These are phyloP conservation scores for Mactromeris polynyma DNA, from an alignment of 2,888 invertebrate species.

Conservation along the genomic window DNA sequence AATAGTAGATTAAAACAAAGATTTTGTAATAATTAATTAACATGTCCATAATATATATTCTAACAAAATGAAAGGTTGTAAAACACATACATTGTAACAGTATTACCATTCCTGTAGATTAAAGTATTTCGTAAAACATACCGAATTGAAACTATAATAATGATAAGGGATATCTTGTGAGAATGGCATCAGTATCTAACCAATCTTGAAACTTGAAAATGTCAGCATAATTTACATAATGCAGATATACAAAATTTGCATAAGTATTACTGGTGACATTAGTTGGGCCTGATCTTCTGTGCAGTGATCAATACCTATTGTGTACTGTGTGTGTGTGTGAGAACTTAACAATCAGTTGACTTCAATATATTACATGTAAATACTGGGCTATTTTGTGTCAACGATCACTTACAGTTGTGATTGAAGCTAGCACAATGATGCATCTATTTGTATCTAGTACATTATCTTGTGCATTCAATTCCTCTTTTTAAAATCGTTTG, in stretches of 20 bases:
- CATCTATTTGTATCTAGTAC: too few species aligned
- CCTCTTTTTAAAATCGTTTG: too few species aligned
- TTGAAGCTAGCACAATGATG: too few species aligned
- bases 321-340: neutral
- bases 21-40: too few species aligned
- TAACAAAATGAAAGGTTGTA: neutral
- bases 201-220: neutral
- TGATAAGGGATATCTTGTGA: neutral
- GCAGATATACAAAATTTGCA: neutral
- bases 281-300: neutral
- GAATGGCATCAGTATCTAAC: neutral
- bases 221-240: constrained; percentile 7
- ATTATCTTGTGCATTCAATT: too few species aligned
- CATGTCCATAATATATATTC: neutral
- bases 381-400: neutral
- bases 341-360: neutral
- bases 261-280: neutral
- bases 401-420: neutral
- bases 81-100: too few species aligned
- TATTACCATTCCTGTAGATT: neutral
- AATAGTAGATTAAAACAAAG: too few species aligned
- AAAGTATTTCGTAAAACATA: neutral
- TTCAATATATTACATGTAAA: neutral
- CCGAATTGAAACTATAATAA: neutral
- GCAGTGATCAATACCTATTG: neutral